Evolutionary conservation across 2,113 vertebrate species (phyloP), one percentile per base, ranked within the genome.

Genomic region (Paramormyrops kingsleyae): DNA sequence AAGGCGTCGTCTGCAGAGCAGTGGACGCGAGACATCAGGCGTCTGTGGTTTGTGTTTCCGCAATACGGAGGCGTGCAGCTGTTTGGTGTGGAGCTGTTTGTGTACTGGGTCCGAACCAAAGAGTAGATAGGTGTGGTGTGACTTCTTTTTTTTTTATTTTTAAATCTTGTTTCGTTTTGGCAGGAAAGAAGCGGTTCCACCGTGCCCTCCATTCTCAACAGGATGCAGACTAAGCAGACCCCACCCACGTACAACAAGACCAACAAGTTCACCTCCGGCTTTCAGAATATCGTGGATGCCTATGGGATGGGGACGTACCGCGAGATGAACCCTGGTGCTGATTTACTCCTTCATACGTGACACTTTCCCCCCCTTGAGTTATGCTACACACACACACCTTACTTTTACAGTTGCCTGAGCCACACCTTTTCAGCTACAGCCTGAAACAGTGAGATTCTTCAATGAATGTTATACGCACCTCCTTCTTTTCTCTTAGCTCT

Each of bases 231-330:
- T 84, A 98, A 95, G 91, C 96, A 98, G 92, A 96, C 97, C 84
- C 98, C 99, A 21, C 99, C 99, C 27, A 99, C 99, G 13, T 99
- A 97, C 94, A 99, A 99, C 92, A 97, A 98, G 92, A 99, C 97
- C 92, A 99, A 99, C 93, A 99, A 99, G 89, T 99, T 99, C 94
- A 99, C 98, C 6, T 96, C 97, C 7, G 98, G 98, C 39, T 99
- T 99, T 94, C 99, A 99, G 95, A 98, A 97, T 92, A 99, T 99
- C 0, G 98, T 99, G 0, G 97, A 99, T 52, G 98, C 99, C 0
- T 99, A 99, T 0, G 99, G 99, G 4, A 97, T 99, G 0, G 98
- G 98, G 85, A 98, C 94, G 87, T 99, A 99, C 94, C 94, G 97
- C 59, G 98, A 99, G 93, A 98, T 99, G 70, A 99, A 99, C 92